Conservation (phyloP, 2,888 invertebrate species). For the Agonopterix alstromeriana region DNA sequence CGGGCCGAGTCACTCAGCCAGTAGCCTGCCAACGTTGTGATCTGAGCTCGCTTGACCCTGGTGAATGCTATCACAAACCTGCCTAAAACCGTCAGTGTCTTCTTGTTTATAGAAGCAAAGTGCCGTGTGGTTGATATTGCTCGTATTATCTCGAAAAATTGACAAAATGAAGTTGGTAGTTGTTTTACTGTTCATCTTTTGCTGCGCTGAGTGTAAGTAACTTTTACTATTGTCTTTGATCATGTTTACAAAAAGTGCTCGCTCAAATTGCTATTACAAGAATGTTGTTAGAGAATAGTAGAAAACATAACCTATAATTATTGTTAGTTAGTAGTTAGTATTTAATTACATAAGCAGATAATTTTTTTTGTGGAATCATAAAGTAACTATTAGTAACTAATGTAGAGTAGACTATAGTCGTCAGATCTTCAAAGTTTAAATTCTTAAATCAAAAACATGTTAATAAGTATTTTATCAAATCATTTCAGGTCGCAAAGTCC, state of each 20-base stretch:
- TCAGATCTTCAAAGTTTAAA: too few species aligned
- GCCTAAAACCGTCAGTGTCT: not conserved
- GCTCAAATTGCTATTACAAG: too few species aligned
- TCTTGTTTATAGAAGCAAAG: slow-evolving; percentile 2
- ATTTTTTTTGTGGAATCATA: too few species aligned
- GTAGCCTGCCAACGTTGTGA: not conserved
- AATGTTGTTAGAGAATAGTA: too few species aligned
- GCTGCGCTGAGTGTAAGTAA: slow-evolving; percentile 55
- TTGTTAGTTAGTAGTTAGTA: too few species aligned
- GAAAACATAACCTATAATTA: too few species aligned
- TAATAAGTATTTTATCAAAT: not conserved
- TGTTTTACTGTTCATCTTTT: slow-evolving; percentile 44
- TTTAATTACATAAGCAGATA: too few species aligned
- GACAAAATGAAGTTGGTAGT: slow-evolving; percentile 44
- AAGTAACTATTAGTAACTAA: too few species aligned
- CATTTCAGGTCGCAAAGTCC: slow-evolving; percentile 48
- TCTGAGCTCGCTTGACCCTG: slow-evolving; percentile 10
- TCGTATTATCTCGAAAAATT: slow-evolving; percentile 5
- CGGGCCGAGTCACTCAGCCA: not conserved
- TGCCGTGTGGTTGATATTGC: slow-evolving; percentile 9
- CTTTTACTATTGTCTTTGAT: not conserved
- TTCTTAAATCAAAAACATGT: too few species aligned
- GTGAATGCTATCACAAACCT: slow-evolving; percentile 18
- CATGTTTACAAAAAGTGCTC: too few species aligned
- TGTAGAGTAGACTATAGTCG: too few species aligned